Conservation (phyloP, 2,113 vertebrate genomes). For the Salminus brasiliensis region DNA sequence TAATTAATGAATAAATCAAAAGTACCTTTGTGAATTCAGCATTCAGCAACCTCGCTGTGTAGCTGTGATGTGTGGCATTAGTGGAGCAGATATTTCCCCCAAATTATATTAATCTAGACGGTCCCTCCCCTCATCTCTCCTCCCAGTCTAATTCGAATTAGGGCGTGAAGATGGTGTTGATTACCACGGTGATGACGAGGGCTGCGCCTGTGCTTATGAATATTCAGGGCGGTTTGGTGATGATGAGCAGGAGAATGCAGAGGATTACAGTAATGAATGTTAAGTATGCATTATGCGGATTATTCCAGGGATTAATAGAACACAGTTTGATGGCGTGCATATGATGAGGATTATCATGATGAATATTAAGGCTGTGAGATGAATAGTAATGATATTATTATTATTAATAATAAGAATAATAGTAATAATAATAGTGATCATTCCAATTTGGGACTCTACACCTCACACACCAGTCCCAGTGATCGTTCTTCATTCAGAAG, state of each 20-base stretch:
- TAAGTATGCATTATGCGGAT: constrained; percentile 12
- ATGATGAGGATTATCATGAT: constrained; percentile 20
- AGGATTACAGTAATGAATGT: constrained; percentile 1
- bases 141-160: neutral
- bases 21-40: neutral
- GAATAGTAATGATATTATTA: constrained; percentile 6
- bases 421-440: neutral
- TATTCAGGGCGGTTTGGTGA: neutral
- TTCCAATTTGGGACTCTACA: neutral
- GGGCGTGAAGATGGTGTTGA: neutral
- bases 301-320: neutral
- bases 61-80: neutral
- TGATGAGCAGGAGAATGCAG: constrained; percentile 8
- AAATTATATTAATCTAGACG: neutral
- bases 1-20: neutral
- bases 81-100: neutral
- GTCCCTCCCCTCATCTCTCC: neutral
- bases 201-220: neutral
- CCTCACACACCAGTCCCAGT: neutral
- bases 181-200: neutral
- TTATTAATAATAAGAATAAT: no score
- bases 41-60: no score
- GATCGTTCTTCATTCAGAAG: neutral
- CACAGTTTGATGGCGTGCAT: neutral
- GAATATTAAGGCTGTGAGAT: neutral